Evolutionary conservation across 1,140 invertebrate genomes (phyloP).

Genomic region (Protaetia brevitarsis): DNA sequence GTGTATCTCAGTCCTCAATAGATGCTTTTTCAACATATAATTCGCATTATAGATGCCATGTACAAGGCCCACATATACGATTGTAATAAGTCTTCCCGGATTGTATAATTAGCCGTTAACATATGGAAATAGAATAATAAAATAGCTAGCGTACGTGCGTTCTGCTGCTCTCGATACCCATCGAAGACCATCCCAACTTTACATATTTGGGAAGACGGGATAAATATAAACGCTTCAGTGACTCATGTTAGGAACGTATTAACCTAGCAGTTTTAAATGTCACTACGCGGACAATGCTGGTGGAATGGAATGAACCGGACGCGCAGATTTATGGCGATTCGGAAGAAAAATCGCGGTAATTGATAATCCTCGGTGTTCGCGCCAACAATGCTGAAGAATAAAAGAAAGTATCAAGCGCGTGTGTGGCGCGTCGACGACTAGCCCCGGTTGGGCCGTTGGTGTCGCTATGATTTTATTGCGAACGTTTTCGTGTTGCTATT

Average conservation of each 20-base stretch:
- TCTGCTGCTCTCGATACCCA: conserved; percentile 8
- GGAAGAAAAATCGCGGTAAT: conserved; percentile 11
- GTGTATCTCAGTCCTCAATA: not conserved
- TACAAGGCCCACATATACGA: not conserved
- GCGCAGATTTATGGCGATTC: conserved; percentile 28
- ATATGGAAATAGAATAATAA: conserved; percentile 2
- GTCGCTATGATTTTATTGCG: not conserved
- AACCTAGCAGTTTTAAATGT: conserved; percentile 31
- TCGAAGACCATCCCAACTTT: conserved; percentile 31
- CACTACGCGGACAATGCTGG: conserved; percentile 30
- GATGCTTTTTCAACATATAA: conserved; percentile 6
- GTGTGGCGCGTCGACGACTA: not conserved
- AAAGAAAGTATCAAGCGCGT: not conserved
- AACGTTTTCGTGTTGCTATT: not conserved
- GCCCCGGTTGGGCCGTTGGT: not conserved
- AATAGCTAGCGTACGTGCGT: not conserved
- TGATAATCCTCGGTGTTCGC: conserved; percentile 4
- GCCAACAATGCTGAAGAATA: conserved; percentile 1
- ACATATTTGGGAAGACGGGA: conserved; percentile 36
- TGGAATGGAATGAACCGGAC: conserved; percentile 29
- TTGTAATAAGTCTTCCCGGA: conserved; percentile 8
- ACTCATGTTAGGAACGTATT: conserved; percentile 32
- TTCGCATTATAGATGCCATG: conserved; percentile 1
- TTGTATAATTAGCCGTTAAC: conserved; percentile 15
- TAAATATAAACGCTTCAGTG: conserved; percentile 23